Percentiles rank a stretch among this genome's conserved stretches.
These are phyloP conservation scores for Glossophaga mutica DNA, from an alignment of 2,797 vertebrate species.

Conservation along the genomic window DNA sequence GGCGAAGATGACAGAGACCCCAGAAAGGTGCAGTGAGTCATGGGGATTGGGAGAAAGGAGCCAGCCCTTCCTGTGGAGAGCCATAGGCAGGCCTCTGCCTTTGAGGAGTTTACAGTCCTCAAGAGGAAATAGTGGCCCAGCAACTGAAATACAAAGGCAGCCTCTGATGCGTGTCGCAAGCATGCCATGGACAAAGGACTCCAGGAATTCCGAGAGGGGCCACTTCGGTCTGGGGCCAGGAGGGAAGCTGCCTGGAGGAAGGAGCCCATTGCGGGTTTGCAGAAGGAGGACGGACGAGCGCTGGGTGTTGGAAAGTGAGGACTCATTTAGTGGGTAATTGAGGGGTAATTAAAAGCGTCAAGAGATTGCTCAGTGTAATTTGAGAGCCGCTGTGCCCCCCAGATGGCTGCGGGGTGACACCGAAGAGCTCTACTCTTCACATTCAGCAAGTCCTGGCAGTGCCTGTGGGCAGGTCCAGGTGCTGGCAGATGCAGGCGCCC, in stretches of 20 bases:
- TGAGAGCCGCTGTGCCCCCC: constrained; percentile 46
- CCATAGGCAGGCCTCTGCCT: neutral
- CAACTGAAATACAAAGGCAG: constrained; percentile 41
- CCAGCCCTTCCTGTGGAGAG: neutral
- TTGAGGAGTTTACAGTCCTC: neutral
- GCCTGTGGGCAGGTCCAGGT: constrained; percentile 6
- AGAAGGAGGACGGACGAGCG: constrained; percentile 56
- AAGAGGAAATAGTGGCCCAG: neutral
- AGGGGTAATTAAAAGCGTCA: constrained; percentile 53
- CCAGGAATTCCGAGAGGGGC: constrained; percentile 45
- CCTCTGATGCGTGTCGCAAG: constrained; percentile 51
- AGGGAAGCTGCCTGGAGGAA: neutral
- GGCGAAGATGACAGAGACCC: constrained; percentile 34
- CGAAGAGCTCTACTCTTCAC: neutral
- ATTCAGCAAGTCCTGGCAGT: neutral
- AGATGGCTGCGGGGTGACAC: constrained; percentile 46
- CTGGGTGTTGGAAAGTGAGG: constrained; percentile 39
- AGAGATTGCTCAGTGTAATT: constrained; percentile 60
- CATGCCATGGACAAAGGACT: constrained; percentile 66
- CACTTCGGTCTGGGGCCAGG: neutral
- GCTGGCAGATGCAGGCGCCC: neutral
- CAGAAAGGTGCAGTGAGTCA: constrained; percentile 59
- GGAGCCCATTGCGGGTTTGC: neutral
- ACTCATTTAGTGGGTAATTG: constrained; percentile 63
- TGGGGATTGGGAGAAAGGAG: neutral